phyloP scores from a whole-genome alignment of 1,140 invertebrate genomes.

The Argopecten irradians region DNA sequence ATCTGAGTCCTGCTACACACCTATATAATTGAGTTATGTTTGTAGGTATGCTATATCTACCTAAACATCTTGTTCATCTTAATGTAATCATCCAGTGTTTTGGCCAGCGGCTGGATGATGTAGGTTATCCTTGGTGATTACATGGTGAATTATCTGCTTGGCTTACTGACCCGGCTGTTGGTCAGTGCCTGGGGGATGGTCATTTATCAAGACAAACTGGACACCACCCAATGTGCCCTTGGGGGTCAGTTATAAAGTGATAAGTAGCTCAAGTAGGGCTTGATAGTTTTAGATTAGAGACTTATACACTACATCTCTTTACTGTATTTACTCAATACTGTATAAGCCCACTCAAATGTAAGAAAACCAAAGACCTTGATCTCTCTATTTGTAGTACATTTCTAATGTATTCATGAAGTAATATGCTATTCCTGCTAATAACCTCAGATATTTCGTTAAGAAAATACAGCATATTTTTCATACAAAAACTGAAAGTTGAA shows the following conservation, averaged over 20 bases:
- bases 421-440: no score
- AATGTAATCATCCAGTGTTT: background rate
- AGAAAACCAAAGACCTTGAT: no score
- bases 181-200: background rate
- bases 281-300: no score
- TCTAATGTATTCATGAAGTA: no score
- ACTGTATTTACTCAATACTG: no score
- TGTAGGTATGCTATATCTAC: background rate
- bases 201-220: conserved; percentile 15
- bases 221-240: background rate
- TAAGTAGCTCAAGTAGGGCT: background rate
- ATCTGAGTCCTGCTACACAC: background rate
- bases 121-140: background rate
- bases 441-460: no score
- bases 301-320: no score
- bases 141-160: background rate
- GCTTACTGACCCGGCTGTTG: background rate
- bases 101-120: background rate
- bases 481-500: no score
- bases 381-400: no score
- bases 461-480: no score
- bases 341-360: no score
- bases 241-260: background rate
- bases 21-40: conserved; percentile 8
- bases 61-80: background rate